phyloP scores from a whole-genome alignment of 2,888 invertebrate species.

The Pachycephus smyrnensis region DNA sequence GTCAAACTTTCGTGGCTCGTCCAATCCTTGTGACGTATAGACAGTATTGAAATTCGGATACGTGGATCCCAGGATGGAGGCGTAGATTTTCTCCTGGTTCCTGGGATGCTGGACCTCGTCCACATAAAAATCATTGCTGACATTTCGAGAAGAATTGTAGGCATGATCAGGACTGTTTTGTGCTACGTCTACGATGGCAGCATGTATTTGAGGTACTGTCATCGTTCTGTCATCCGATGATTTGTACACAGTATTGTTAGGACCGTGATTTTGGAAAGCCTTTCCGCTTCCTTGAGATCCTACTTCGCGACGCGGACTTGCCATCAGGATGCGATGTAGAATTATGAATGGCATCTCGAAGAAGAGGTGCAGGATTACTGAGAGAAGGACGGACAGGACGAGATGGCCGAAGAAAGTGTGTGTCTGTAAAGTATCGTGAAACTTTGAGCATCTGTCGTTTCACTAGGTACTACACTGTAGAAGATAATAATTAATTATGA shows the following conservation, averaged over 20 bases:
- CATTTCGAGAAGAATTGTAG: constrained; percentile 10
- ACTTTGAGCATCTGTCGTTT: background rate
- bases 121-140: background rate
- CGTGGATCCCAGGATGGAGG: background rate
- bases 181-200: constrained; percentile 20
- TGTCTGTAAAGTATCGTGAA: constrained; percentile 30
- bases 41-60: background rate
- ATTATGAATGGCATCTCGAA: constrained; percentile 58
- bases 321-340: constrained; percentile 35
- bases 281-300: constrained; percentile 17
- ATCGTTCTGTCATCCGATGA: constrained; percentile 39
- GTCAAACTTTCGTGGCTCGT: background rate
- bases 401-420: constrained; percentile 53
- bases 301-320: background rate
- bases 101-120: background rate
- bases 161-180: constrained; percentile 22
- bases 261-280: constrained; percentile 35
- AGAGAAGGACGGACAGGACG: constrained; percentile 45
- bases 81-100: background rate
- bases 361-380: constrained; percentile 45
- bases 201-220: constrained; percentile 31
- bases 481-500: background rate
- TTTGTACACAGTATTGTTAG: constrained; percentile 38
- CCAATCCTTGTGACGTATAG: background rate
- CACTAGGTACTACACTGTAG: background rate